Evolutionary conservation across 2,888 invertebrate genomes (phyloP), one percentile per base, ranked within the genome.

Genomic region (Lordiphosa andalusiaca): DNA sequence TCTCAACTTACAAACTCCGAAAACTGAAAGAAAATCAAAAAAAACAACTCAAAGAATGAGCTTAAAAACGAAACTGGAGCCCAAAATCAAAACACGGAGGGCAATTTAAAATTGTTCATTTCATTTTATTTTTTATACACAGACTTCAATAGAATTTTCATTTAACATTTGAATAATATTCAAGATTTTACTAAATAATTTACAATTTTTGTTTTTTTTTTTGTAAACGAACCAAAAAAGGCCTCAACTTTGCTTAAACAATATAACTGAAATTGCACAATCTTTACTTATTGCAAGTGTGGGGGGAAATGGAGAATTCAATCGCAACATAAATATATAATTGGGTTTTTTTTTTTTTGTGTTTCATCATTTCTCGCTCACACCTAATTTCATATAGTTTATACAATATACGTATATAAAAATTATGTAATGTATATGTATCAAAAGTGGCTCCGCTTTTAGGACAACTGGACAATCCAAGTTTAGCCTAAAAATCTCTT

Each of bases 151-250:
- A 7, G 2, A 71, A 72, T 62, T 78, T 72, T 23, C 42, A 67
- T 49, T 82, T 80, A 52, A 76, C 67, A 67, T 57, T 67, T 63
- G 9, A 73, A 53, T 54, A 56, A 48, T 67, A 69, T 66, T 74
- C 70, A 72, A 56, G 60, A 76, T 71, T 84, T 84, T 44, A 66
- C 85, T 84, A 84, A 82, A 84, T 76, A 69, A 67, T 72, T 68
- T 44, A 44, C 57, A 57, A 59, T 19, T 19, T 19, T 16, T n/a
- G n/a, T n/a, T 52, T 54, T 38, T 9, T 30, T 30, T 3, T 30
- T 9, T 9, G 4, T 57, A 67, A 67, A 52, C 55, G 64, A 66
- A 71, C 75, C 68, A 67, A 72, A 30, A 10, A 30, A 73, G 67
- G 61, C 65, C 66, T 55, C 58, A 57, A 64, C 4, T 67, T 68